Percentiles rank a stretch among this genome's conserved stretches.
These are phyloP conservation scores for Dicaeum eximium DNA, from an alignment of 2,113 vertebrate species.

Conservation along the genomic window DNA sequence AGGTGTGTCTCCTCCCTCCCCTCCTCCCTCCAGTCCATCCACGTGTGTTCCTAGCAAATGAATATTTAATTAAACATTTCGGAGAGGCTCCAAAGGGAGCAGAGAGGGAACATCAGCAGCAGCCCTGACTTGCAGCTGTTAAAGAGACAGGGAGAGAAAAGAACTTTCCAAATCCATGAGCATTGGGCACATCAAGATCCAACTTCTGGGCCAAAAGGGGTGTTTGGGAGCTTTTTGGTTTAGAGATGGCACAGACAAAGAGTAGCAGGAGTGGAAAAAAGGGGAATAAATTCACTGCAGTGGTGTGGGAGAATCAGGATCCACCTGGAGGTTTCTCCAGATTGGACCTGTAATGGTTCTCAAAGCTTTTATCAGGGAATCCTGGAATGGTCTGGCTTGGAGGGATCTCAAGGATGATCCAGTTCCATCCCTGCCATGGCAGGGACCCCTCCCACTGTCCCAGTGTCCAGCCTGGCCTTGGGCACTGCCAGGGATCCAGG, in stretches of 20 bases:
- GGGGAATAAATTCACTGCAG: neutral
- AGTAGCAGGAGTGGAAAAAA: neutral
- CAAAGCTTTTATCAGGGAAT: neutral
- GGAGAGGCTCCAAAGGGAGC: neutral
- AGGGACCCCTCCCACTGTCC: neutral
- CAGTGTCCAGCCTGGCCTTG: neutral
- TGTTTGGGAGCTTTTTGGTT: neutral
- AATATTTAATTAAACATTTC: neutral
- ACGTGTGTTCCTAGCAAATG: neutral
- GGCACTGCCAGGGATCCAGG: neutral
- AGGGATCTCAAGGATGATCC: fast-evolving
- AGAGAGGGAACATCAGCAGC: neutral
- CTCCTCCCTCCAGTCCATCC: neutral
- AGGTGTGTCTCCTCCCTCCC: neutral
- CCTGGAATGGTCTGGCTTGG: neutral
- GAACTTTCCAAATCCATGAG: neutral
- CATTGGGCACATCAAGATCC: fast-evolving
- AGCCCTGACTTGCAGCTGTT: neutral
- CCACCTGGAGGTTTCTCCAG: fast-evolving
- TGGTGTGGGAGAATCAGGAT: fast-evolving
- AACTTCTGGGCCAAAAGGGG: neutral
- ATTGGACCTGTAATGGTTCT: fast-evolving
- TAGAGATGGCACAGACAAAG: neutral
- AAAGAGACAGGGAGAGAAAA: neutral
- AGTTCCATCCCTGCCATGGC: neutral